Evolutionary conservation across 1,140 invertebrate species (phyloP), one percentile per base, ranked within the genome.

Genomic region (Harlomillsia oculata): DNA sequence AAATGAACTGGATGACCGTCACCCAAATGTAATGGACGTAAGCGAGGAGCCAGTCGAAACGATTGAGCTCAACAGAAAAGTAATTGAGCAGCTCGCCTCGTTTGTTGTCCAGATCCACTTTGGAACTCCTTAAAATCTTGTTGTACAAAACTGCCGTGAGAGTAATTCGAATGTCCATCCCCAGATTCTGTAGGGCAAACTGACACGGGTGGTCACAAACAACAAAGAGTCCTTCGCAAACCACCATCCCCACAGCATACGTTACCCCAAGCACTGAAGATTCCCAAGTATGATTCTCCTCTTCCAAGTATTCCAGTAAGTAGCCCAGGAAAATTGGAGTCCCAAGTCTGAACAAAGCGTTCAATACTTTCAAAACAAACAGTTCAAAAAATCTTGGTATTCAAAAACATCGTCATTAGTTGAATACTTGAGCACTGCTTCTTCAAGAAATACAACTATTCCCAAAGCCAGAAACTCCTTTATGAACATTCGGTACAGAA

Each of bases 71-170:
- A 65, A 78, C 79, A 13, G 78, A 77, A 65, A 80, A 69, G 2
- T 79, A 66, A 63, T 79, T 80, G 9, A 79, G 74, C 66, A 80
- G n/a, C n/a, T n/a, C n/a, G n/a, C n/a, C 75, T 65, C 79, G 77
- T 1, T 78, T 77, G 14, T 74, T 71, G n/a, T 76, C 77, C 18
- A 76, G 77, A 60, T 75, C 62, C 5, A 67, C 69, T 36, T 79
- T 49, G 9, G 78, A 71, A 6, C 63, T 66, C n/a, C n/a, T n/a
- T n/a, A n/a, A n/a, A 67, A 77, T 76, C 70, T 80, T 80, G 69
- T 72, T 73, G 58, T 78, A 80, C 32, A 80, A 66, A 1, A 80
- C 63, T 5, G 74, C 69, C 59, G 73, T 77, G 49, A 71, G 72
- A 1, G 77, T 75, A 6, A 80, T 68, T 53, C 78, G 67, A 30